These are phyloP conservation scores for Pygocentrus nattereri DNA, from an alignment of 2,797 vertebrate genomes.

Conservation along the genomic window DNA sequence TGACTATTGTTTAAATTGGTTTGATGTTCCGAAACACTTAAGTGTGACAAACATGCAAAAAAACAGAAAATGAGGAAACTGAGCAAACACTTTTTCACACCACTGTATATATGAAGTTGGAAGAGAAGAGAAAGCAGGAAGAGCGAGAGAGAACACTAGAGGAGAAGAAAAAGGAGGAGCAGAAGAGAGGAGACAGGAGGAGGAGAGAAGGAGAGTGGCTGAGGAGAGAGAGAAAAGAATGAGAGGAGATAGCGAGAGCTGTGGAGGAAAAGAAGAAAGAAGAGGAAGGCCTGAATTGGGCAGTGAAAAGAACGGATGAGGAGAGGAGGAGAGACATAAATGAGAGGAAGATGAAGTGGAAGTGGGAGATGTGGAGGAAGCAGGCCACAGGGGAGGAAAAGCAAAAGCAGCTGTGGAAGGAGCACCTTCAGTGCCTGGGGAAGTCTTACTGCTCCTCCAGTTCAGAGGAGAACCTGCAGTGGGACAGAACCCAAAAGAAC, in stretches of 20 bases:
- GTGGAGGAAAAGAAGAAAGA: background rate
- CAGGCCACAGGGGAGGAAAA: background rate
- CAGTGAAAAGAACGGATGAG: background rate
- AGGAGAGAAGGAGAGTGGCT: background rate
- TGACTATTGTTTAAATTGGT: too few relatives aligned
- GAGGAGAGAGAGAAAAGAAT: background rate
- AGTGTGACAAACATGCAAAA: too few relatives aligned
- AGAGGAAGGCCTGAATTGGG: background rate
- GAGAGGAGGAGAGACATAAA: background rate
- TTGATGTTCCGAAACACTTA: too few relatives aligned
- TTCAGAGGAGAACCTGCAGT: background rate
- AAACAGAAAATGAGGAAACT: background rate
- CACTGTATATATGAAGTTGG: too few relatives aligned
- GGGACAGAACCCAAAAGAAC: background rate
- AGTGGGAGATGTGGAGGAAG: background rate
- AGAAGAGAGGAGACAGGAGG: background rate
- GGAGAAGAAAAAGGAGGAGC: too few relatives aligned
- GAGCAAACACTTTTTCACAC: too few relatives aligned
- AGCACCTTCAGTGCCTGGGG: background rate
- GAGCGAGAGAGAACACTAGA: background rate
- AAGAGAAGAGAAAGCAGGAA: background rate
- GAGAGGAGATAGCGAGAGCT: background rate
- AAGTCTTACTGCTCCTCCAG: too few relatives aligned
- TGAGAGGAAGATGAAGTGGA: background rate
- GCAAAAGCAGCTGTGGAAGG: background rate